phyloP scores from a whole-genome alignment of 2,888 invertebrate species.

The Beris morrisii region DNA sequence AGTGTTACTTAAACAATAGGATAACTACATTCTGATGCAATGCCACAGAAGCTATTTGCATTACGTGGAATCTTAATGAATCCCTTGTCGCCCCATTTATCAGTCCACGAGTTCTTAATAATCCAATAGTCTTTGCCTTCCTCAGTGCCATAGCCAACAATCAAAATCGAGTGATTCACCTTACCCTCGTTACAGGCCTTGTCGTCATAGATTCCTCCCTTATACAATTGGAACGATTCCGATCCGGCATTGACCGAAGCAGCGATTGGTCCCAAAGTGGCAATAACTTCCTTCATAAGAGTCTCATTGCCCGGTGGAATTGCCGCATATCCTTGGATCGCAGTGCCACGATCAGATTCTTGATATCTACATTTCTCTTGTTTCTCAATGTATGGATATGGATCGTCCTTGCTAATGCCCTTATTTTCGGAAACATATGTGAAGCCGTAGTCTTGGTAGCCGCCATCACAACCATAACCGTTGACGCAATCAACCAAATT shows the following conservation, averaged over 20 bases:
- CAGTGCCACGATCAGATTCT: conserved; percentile 43
- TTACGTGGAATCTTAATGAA: conserved; percentile 53
- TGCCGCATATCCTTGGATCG: conserved; percentile 46
- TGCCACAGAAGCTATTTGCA: conserved; percentile 51
- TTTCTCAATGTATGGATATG: conserved; percentile 50
- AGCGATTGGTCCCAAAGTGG: conserved; percentile 51
- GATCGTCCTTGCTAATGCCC: conserved; percentile 46
- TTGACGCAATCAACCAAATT: conserved; percentile 51
- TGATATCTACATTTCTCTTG: conserved; percentile 47
- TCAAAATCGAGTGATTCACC: conserved; percentile 51
- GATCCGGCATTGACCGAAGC: conserved; percentile 50
- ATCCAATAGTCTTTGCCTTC: conserved; percentile 53
- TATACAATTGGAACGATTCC: conserved; percentile 50
- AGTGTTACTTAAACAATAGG: conserved; percentile 46
- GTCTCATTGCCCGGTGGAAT: conserved; percentile 49
- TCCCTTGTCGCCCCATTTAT: conserved; percentile 52
- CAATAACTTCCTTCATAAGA: conserved; percentile 50
- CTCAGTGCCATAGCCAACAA: conserved; percentile 54
- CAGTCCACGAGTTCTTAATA: conserved; percentile 54
- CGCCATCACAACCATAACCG: conserved; percentile 51
- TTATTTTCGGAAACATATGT: conserved; percentile 46
- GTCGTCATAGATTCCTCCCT: conserved; percentile 51
- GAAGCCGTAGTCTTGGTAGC: conserved; percentile 53
- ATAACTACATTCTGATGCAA: conserved; percentile 53
- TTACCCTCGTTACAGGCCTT: conserved; percentile 51